phyloP scores from a whole-genome alignment of 2,113 vertebrate species.

The Fregata magnificens region DNA sequence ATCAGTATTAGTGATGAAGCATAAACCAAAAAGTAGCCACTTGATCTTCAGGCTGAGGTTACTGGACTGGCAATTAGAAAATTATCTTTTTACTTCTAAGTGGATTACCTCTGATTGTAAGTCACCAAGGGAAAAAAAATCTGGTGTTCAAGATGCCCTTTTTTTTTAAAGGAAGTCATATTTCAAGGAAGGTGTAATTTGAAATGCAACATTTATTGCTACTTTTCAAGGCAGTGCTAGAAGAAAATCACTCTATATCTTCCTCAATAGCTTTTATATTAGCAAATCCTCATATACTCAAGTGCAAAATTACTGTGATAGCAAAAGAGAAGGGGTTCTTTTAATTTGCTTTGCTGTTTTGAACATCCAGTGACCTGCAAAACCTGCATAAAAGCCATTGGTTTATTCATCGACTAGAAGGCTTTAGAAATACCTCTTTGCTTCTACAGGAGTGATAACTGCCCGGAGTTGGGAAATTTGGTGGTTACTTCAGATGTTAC shows the following conservation, averaged over 20 bases:
- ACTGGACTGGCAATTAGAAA: not conserved
- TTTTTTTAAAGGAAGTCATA: not conserved
- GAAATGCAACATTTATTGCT: not conserved
- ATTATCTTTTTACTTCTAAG: not conserved
- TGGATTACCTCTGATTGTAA: not conserved
- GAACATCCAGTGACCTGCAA: not conserved
- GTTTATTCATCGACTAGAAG: not conserved
- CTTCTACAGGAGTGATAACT: constrained; percentile 17
- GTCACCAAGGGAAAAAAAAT: not conserved
- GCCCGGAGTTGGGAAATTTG: not conserved
- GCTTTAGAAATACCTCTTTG: constrained; percentile 16
- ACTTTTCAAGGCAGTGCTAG: not conserved
- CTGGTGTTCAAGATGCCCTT: not conserved
- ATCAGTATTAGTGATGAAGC: not conserved
- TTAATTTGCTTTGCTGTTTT: constrained; percentile 1
- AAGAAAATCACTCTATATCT: not conserved
- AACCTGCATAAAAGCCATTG: constrained; percentile 23
- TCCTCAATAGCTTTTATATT: not conserved
- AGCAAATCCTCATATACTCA: not conserved
- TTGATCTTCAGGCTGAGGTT: not conserved
- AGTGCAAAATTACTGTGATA: not conserved
- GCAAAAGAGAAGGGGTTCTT: not conserved
- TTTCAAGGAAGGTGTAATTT: not conserved
- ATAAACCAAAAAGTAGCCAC: not conserved
- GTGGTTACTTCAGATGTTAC: constrained; percentile 29